Conservation (phyloP, 1,140 invertebrate species). For the Bactericera cockerelli region DNA sequence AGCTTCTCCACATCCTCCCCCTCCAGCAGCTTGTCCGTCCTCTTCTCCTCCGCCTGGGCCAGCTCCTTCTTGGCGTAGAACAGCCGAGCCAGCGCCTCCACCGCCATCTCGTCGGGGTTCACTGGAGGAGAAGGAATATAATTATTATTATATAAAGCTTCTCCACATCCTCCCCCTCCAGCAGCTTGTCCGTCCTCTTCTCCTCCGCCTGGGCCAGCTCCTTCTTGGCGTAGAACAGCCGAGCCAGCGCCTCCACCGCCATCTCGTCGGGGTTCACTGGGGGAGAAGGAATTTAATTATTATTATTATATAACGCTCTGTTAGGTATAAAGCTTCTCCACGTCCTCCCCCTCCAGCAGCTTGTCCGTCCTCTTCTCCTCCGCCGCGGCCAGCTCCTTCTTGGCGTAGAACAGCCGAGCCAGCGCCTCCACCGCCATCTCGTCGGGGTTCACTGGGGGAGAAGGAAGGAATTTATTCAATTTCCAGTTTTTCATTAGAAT, state of each 20-base stretch:
- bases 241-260: constrained; percentile 46
- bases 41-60: constrained; percentile 68
- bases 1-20: constrained; percentile 45
- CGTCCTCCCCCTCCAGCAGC: constrained; percentile 58
- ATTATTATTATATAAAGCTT: constrained; percentile 32
- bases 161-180: constrained; percentile 52
- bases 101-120: constrained; percentile 31
- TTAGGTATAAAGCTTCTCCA: constrained; percentile 38
- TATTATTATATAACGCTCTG: too few relatives aligned
- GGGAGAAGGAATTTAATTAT: constrained; percentile 11
- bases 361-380: constrained; percentile 85
- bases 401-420: constrained; percentile 52
- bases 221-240: constrained; percentile 56
- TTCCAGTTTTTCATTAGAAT: too few relatives aligned
- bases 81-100: constrained; percentile 49
- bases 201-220: constrained; percentile 63
- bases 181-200: constrained; percentile 77
- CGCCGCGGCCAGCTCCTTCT: constrained; percentile 54
- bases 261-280: constrained; percentile 25
- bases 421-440: constrained; percentile 44
- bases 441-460: constrained; percentile 13
- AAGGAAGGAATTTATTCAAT: too few relatives aligned
- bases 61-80: constrained; percentile 58
- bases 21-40: constrained; percentile 76
- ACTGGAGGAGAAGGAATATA: constrained; percentile 12